Evolutionary conservation across 2,113 vertebrate species (phyloP).

Genomic region (Pontoporia blainvillei): DNA sequence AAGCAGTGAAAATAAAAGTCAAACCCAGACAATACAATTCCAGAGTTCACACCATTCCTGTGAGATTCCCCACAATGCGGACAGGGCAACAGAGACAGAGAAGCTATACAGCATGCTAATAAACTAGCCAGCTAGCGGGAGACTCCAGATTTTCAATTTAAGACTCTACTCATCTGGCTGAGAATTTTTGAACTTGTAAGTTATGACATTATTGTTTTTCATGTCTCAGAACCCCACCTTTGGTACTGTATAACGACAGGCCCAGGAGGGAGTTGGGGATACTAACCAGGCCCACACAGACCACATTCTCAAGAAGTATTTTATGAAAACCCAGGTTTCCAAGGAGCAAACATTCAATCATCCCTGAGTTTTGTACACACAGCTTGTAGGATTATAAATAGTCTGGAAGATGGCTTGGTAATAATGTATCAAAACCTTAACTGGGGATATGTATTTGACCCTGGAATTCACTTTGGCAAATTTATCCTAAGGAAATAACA

Average conservation of each 20-base stretch:
- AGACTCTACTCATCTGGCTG: background rate
- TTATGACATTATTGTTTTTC: background rate
- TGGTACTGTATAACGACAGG: background rate
- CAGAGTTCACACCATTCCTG: background rate
- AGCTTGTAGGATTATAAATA: background rate
- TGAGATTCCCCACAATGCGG: background rate
- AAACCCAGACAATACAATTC: background rate
- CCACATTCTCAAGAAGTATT: background rate
- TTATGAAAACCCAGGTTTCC: background rate
- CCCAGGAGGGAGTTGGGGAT: background rate
- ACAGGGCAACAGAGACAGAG: background rate
- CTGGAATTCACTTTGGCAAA: background rate
- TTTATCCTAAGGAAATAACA: constrained; percentile 5
- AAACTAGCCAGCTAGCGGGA: background rate
- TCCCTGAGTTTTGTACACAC: background rate
- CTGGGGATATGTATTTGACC: background rate
- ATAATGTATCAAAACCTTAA: background rate
- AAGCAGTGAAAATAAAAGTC: background rate
- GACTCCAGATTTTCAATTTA: background rate
- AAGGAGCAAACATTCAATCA: background rate
- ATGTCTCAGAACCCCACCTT: background rate
- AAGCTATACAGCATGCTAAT: background rate
- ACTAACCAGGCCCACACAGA: background rate
- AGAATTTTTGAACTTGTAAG: background rate
- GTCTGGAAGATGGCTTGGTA: background rate